A percentile compares a stretch with the other conserved stretches of the same genome.
These are phyloP conservation scores for Amorpha juglandis DNA, from an alignment of 2,888 invertebrate species.

Conservation along the genomic window DNA sequence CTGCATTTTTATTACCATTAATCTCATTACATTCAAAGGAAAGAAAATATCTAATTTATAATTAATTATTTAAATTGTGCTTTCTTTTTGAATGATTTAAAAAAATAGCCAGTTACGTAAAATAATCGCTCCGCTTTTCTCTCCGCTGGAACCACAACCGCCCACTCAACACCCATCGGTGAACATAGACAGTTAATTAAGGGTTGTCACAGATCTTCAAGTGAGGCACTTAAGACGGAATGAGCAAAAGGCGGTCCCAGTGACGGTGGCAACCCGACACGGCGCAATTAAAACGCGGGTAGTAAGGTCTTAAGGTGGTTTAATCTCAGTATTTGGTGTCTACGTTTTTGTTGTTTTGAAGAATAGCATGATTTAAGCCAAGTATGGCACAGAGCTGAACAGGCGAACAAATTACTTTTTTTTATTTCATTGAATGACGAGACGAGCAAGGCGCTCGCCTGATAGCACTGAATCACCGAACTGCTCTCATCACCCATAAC, in stretches of 20 bases:
- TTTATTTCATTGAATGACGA: no score
- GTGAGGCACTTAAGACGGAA: constrained; percentile 60
- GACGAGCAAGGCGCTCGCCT: no score
- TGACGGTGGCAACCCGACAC: constrained; percentile 52
- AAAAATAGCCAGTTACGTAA: background rate
- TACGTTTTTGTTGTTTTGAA: constrained; percentile 22
- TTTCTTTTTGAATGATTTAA: background rate
- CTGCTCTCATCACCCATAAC: no score
- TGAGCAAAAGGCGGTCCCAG: constrained; percentile 64
- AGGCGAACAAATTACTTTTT: no score
- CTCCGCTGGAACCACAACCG: background rate
- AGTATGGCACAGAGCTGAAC: no score
- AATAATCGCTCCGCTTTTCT: background rate
- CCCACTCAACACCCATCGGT: background rate
- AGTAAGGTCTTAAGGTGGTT: constrained; percentile 22
- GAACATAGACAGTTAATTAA: constrained; percentile 60
- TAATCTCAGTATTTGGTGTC: constrained; percentile 20
- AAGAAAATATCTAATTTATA: no score
- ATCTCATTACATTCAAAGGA: no score
- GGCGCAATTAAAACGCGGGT: constrained; percentile 59
- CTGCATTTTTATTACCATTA: no score
- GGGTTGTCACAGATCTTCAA: constrained; percentile 58
- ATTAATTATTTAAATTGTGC: no score
- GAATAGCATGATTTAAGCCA: constrained; percentile 13
- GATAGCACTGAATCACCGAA: no score